Evolutionary conservation across 1,140 invertebrate species (phyloP), one percentile per base, ranked within the genome.

Genomic region (Antheraea mylitta): DNA sequence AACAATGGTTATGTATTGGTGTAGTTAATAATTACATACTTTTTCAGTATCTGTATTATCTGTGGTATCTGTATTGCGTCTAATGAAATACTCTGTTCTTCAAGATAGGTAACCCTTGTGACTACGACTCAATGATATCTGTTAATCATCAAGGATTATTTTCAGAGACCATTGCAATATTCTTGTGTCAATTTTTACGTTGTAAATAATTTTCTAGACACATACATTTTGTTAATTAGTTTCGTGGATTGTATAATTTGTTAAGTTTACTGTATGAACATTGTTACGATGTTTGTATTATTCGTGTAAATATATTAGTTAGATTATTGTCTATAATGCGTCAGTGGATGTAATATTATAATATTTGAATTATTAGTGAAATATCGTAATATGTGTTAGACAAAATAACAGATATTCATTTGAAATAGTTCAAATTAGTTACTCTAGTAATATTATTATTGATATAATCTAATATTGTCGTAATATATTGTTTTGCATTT

Each of bases 221-320:
- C 71, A 71, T 74, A 69, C 30, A 66, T 30, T 81, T 81, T 82
- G 87, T 91, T 91, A 76, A 89, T 90, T 86, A 75, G 75, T 90
- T 89, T 89, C 84, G 77, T 82, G 83, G 72, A 76, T 68, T 90
- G 81, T 88, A 87, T 81, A 86, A 83, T 75, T 71, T 91, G 89
- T 91, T 91, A 91, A 90, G 89, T 91, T 91, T 91, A 81, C 67
- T 83, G 79, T 82, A 61, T 30, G 66, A 82, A 86, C 85, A 88
- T 90, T 88, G 89, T 91, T 91, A 72, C 73, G 81, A 88, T 87
- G 83, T 89, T 86, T 91, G 89, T 90, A 91, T 87, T 91, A 88
- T 89, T 89, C 87, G 83, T 91, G 87, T 91, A 90, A 84, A 90
- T 91, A 91, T 77, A 79, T 72, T 78, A 87, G 83, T 89, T 48